Base-by-base conservation (phyloP, 2,888 invertebrate species). In the Athrips mouffetella region DNA sequence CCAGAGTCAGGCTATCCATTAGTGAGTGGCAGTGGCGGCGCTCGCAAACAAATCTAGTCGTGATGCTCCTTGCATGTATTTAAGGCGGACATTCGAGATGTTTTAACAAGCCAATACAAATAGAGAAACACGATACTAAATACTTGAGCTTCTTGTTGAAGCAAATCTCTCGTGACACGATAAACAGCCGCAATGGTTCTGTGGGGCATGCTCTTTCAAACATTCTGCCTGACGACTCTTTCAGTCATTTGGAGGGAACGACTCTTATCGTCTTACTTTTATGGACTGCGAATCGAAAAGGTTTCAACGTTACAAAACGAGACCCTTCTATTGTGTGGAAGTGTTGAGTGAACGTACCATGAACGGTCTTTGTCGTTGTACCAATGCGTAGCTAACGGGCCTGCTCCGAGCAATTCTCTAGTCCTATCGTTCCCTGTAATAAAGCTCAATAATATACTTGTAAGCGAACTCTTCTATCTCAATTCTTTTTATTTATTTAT, bases 231-330 rank as follows among this genome's bases (percentile, higher is more conserved):
- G 76, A 73, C 73, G 73, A 75, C 70, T 78, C 64, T 70, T 75
- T 69, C 70, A 80, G 76, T 80, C 79, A 80, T 83, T 84, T 82
- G 72, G 70, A 74, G 75, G 69, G 73, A 80, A 79, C 70, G 79
- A 72, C 76, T 79, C 80, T 82, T 83, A 83, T 84, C 83, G 78
- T 74, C 76, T 82, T 77, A 80, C 77, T 81, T 82, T 83, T 81
- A 82, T 81, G 72, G 76, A 78, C 74, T 80, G 78, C 71, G 79
- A 83, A 83, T 83, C 79, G 76, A 78, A 80, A 74, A 80, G 76
- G 74, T 76, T 78, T 76, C 74, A 67, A 67, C 67, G 70, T 76
- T 76, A 78, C 79, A 77, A 76, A 81, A 81, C 76, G 77, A 72
- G 79, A 80, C 79, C 81, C 76, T 81, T 83, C 79, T 65, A 78